Evolutionary conservation across 2,888 invertebrate species (phyloP).

Genomic region (Cerastis leucographa): DNA sequence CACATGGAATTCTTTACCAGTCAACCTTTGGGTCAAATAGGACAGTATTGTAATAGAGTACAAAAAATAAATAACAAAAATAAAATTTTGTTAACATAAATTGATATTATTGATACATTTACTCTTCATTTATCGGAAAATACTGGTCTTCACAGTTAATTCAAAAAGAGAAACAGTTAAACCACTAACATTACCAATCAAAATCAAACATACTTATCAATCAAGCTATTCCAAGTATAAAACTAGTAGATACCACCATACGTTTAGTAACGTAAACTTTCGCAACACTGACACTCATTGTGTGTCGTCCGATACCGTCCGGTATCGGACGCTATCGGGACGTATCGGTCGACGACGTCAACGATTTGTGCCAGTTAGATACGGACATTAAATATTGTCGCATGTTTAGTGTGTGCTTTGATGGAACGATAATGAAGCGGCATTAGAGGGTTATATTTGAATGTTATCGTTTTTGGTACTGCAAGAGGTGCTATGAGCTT

Average conservation of each 20-base stretch:
- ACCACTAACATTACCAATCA: background rate
- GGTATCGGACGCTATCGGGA: constrained; percentile 63
- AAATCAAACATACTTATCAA: constrained; percentile 17
- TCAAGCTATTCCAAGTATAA: background rate
- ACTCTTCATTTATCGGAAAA: background rate
- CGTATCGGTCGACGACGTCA: constrained; percentile 67
- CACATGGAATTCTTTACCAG: no score
- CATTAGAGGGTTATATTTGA: constrained; percentile 31
- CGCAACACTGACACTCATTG: constrained; percentile 71
- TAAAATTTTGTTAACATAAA: no score
- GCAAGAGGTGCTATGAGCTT: background rate
- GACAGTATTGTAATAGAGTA: no score
- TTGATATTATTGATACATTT: no score
- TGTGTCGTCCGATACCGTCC: constrained; percentile 55
- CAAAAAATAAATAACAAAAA: no score
- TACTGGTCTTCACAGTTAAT: background rate
- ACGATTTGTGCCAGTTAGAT: constrained; percentile 69
- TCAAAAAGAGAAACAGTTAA: background rate
- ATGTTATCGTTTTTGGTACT: constrained; percentile 30
- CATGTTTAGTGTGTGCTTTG: constrained; percentile 39
- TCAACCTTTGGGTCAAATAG: no score
- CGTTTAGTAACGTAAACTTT: constrained; percentile 63
- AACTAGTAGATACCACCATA: constrained; percentile 21
- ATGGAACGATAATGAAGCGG: constrained; percentile 40
- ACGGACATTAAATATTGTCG: constrained; percentile 57